Evolutionary conservation across 2,113 vertebrate species (phyloP).

Genomic region (Neolamprologus ventralis): DNA sequence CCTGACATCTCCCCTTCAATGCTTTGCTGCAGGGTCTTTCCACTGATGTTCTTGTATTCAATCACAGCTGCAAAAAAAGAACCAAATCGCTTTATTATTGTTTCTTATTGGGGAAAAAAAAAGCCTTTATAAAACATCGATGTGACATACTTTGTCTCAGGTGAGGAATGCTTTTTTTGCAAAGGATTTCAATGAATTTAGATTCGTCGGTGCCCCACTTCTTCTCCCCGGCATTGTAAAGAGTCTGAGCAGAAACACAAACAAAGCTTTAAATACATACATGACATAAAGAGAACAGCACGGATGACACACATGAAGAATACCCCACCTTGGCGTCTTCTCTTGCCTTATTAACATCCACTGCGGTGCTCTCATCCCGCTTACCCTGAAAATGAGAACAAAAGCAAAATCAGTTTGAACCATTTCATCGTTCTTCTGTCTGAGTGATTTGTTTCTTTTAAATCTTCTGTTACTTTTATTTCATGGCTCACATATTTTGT

Average conservation of each 20-base stretch:
- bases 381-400: slow-evolving; percentile 36
- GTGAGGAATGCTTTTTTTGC: slow-evolving; percentile 69
- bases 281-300: neutral
- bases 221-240: slow-evolving; percentile 75
- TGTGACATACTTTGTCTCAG: slow-evolving; percentile 60
- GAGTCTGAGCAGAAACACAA: slow-evolving; percentile 19
- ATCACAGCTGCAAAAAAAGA: slow-evolving; percentile 61
- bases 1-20: slow-evolving; percentile 76
- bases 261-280: neutral
- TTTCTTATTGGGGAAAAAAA: rapidly evolving
- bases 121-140: rapidly evolving
- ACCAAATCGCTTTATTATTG: neutral
- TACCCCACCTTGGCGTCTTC: slow-evolving; percentile 66
- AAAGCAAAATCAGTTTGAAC: neutral
- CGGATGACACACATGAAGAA: rapidly evolving
- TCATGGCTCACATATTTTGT: neutral
- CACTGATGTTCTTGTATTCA: slow-evolving; percentile 73
- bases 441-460: neutral
- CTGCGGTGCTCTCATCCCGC: slow-evolving; percentile 56
- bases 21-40: slow-evolving; percentile 75
- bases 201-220: slow-evolving; percentile 72
- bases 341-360: slow-evolving; percentile 51
- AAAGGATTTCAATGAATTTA: slow-evolving; percentile 72
- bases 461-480: neutral
- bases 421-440: neutral